Evolutionary conservation across 2,888 invertebrate genomes (phyloP), one percentile per base, ranked within the genome.

Genomic region (Andrena camellia): DNA sequence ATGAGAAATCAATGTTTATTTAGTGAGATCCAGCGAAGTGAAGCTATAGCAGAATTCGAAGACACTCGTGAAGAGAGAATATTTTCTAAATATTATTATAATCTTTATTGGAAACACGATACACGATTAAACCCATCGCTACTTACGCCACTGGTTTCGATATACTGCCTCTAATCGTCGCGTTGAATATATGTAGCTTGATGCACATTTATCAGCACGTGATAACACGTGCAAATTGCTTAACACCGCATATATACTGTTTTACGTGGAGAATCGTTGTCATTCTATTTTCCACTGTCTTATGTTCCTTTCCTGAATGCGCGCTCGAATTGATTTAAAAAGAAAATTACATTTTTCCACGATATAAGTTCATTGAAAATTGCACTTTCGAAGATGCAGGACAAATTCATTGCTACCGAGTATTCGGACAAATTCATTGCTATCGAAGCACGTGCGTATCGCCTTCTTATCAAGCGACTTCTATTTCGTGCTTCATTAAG

Each of bases 121-220:
- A 13, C 26, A 7, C 10, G 13, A 54, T 54, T 63, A 4, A 42
- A 35, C 20, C 31, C 10, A 29, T 20, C 7, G 31, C 5, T 60
- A 20, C 10, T 31, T 67, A 75, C 63, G 63, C 59, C 60, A 60
- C 6, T 81, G 76, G 35, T 77, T 64, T 29, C 42, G 33, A 54
- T 71, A 50, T 60, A 60, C 4, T 13, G 62, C 4, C 17, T 23
- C n/a, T 64, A 70, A 60, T 66, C 52, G 50, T 50, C 35, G n/a
- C 31, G 52, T 66, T 52, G 42, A 7, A 42, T 29, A 31, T 33
- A 52, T 26, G 50, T 48, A 52, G 50, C n/a, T 71, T 63, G 50
- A 80, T 81, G 67, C 81, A 82, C 70, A 68, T 81, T 82, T 64
- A 72, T 81, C 59, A 63, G n/a, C 52, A 76, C 64, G 63, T 68